These are phyloP conservation scores for Scomber japonicus DNA, from an alignment of 2,113 vertebrate species.

Conservation along the genomic window DNA sequence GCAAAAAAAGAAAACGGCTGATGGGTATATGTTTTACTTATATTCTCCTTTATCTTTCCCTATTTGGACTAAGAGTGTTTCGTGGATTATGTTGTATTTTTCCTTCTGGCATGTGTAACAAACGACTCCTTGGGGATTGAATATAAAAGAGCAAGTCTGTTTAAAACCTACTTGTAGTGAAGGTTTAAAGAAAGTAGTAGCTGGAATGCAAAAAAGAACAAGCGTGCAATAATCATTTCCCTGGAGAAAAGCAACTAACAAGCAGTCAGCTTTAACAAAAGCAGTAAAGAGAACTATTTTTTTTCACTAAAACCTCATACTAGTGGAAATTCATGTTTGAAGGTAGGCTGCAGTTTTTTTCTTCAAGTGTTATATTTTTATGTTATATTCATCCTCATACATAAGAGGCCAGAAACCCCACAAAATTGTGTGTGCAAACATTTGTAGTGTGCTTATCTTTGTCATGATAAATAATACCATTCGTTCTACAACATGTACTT, in stretches of 20 bases:
- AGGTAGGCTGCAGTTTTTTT: too few species aligned
- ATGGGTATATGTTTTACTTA: conserved; percentile 6
- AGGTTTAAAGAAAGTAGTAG: background rate
- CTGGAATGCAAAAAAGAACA: background rate
- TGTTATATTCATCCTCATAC: background rate
- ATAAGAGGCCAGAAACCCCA: background rate
- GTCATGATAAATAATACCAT: background rate
- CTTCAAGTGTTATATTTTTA: too few species aligned
- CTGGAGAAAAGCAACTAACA: background rate
- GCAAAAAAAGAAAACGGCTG: conserved; percentile 31
- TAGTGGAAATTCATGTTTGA: background rate
- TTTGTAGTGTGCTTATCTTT: background rate
- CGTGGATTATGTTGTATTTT: conserved; percentile 7
- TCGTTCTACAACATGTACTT: background rate
- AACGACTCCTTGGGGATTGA: background rate
- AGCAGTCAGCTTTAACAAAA: background rate
- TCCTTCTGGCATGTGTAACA: conserved; percentile 4
- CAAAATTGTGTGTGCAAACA: background rate
- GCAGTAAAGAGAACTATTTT: background rate
- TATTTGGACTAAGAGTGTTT: conserved; percentile 5
- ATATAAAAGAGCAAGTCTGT: conserved; percentile 8
- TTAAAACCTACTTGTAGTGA: background rate
- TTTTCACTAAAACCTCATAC: background rate
- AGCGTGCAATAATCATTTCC: background rate
- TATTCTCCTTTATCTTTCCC: background rate